Evolutionary conservation across 2,113 vertebrate genomes (phyloP).

Genomic region (Rhadina sibilatrix): DNA sequence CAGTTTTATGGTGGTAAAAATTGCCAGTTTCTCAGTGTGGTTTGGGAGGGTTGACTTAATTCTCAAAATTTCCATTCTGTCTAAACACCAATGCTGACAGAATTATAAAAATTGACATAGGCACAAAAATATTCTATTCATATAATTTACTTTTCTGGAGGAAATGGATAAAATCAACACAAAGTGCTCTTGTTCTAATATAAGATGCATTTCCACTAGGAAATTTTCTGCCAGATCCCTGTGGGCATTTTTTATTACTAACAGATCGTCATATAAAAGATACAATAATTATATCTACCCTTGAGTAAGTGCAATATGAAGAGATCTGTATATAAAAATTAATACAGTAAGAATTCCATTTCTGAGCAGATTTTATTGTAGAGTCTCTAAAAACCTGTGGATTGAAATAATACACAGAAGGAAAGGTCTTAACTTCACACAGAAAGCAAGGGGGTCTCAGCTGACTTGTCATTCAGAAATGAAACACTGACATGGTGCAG

Average conservation of each 20-base stretch:
- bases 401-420: not conserved
- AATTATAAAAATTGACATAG: not conserved
- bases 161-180: not conserved
- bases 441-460: not conserved
- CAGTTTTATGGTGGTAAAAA: not conserved
- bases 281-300: not conserved
- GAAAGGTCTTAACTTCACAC: not conserved
- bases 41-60: not conserved
- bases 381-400: not conserved
- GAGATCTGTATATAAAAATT: not conserved
- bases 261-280: not conserved
- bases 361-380: not conserved
- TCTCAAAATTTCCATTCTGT: not conserved
- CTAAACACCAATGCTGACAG: not conserved
- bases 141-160: not conserved
- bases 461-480: not conserved
- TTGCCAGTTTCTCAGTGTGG: not conserved
- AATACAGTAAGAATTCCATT: not conserved
- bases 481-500: not conserved
- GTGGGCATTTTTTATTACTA: not conserved
- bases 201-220: not conserved
- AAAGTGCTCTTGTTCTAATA: not conserved
- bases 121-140: not conserved
- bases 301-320: not conserved
- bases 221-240: not conserved